These are phyloP conservation scores for Leucania comma DNA, from an alignment of 2,888 invertebrate species.

Conservation along the genomic window DNA sequence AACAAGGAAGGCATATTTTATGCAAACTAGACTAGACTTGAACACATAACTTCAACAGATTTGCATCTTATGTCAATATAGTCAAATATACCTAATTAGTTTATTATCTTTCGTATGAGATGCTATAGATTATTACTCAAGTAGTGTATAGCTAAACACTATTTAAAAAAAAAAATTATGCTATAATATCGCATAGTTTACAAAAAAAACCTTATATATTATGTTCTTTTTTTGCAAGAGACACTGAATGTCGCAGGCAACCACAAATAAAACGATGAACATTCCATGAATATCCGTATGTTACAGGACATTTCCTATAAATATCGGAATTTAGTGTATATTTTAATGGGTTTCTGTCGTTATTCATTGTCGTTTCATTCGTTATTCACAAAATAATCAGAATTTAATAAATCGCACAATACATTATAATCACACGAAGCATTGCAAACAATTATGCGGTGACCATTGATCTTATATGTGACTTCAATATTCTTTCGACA, in stretches of 20 bases:
- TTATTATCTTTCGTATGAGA: neutral
- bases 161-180: too few species aligned
- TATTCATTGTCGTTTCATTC: too few species aligned
- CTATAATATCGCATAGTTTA: too few species aligned
- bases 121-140: neutral
- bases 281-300: neutral
- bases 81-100: constrained; percentile 7
- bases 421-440: neutral
- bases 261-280: neutral
- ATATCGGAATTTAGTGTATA: too few species aligned
- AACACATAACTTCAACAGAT: constrained; percentile 47
- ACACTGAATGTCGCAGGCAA: neutral
- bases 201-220: too few species aligned
- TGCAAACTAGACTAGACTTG: constrained; percentile 63
- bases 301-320: neutral
- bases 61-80: constrained; percentile 44
- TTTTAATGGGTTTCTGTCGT: too few species aligned
- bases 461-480: too few species aligned
- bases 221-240: neutral
- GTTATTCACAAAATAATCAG: neutral
- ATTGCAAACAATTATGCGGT: neutral
- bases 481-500: too few species aligned
- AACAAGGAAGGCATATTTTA: constrained; percentile 69
- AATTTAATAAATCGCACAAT: neutral
- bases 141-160: too few species aligned